A percentile compares a stretch with the other conserved stretches of the same genome.
Conservation (phyloP, 2,888 invertebrate genomes). For the Cerceris rybyensis region DNA sequence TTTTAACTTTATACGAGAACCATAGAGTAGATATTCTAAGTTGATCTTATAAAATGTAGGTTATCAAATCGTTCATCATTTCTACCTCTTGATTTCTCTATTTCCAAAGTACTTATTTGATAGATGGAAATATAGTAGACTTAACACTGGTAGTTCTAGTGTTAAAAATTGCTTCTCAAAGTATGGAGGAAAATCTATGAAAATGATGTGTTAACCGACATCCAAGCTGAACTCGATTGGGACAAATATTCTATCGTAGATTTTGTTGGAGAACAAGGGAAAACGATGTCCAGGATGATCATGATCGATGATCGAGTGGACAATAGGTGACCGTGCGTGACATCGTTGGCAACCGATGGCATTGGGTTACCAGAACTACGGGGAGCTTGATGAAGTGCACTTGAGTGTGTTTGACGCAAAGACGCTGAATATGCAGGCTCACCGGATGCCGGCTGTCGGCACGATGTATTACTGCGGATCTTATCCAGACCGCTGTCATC, state of each 20-base stretch:
- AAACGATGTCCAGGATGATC: not conserved
- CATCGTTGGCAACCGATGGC: conserved; percentile 49
- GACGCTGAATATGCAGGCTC: conserved; percentile 79
- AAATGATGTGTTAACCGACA: no score
- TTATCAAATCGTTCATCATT: no score
- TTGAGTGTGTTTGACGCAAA: conserved; percentile 74
- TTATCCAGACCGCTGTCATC: conserved; percentile 76
- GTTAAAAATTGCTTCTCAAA: no score
- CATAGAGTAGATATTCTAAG: no score
- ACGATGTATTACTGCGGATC: conserved; percentile 80
- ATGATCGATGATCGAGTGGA: conserved; percentile 40
- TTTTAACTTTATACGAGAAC: no score
- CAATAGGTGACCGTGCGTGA: conserved; percentile 50
- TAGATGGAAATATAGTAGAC: no score
- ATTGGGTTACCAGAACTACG: conserved; percentile 52
- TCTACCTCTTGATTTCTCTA: no score
- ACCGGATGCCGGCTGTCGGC: conserved; percentile 79
- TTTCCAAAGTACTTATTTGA: no score
- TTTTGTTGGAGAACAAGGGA: not conserved
- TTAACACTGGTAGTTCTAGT: no score
- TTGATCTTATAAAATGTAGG: no score
- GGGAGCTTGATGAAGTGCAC: conserved; percentile 75
- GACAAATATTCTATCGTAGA: not conserved
- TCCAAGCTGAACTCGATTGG: no score
- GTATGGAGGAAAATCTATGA: no score